Evolutionary conservation across 2,888 invertebrate species (phyloP).

Genomic region (Megastigmus dorsalis): DNA sequence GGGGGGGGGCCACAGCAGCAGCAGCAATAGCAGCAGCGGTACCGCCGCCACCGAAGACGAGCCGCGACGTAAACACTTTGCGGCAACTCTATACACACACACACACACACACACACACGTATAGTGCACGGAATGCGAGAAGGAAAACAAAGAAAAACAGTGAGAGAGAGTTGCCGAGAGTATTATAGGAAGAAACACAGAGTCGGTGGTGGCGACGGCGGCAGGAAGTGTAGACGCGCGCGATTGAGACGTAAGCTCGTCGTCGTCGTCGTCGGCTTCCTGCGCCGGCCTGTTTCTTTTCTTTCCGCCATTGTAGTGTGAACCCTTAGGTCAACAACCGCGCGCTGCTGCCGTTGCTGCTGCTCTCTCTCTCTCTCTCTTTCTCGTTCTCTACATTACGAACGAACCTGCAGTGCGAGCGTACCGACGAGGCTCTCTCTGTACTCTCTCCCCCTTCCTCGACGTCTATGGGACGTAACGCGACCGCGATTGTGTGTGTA

Average conservation of each 20-base stretch:
- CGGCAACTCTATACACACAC: too few relatives aligned
- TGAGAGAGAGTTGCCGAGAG: too few relatives aligned
- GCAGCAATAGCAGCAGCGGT: too few relatives aligned
- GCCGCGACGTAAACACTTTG: too few relatives aligned
- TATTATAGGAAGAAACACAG: too few relatives aligned
- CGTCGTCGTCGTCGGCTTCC: not conserved
- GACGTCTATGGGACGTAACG: too few relatives aligned
- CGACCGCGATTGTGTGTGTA: not conserved
- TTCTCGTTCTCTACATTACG: conserved; percentile 16
- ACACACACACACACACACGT: too few relatives aligned
- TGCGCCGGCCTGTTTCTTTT: not conserved
- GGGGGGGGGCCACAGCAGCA: too few relatives aligned
- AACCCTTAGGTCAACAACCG: conserved; percentile 50
- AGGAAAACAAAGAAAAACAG: not conserved
- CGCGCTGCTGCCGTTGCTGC: too few relatives aligned
- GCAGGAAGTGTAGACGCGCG: not conserved
- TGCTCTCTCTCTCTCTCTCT: conserved; percentile 15
- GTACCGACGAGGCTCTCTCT: not conserved
- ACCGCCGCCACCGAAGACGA: too few relatives aligned
- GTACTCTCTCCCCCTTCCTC: too few relatives aligned
- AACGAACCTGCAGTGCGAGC: conserved; percentile 22
- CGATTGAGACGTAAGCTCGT: not conserved
- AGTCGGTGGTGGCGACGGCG: too few relatives aligned
- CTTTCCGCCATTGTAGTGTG: not conserved
- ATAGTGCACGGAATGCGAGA: not conserved